Conservation (phyloP, 2,888 invertebrate species). For the Pterobdella sp. region DNA sequence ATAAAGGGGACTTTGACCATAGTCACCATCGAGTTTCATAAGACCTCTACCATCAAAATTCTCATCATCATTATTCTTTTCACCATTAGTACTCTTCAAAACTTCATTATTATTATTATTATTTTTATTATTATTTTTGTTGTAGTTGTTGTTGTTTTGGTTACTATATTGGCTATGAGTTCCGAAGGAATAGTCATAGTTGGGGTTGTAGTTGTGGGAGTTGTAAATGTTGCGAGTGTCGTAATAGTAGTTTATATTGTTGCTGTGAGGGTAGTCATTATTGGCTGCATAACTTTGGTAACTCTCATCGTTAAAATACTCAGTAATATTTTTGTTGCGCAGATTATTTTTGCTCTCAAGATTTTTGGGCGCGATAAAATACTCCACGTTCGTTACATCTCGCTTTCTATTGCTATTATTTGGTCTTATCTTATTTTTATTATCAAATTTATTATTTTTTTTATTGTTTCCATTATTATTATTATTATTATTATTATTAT, state of each 20-base stretch:
- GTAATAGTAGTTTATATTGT: neutral
- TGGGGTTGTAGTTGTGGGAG: neutral
- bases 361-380: neutral
- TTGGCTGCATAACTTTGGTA: slow-evolving; percentile 5
- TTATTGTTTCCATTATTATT: neutral
- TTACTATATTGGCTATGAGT: neutral
- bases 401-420: neutral
- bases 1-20: neutral
- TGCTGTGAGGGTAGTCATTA: slow-evolving; percentile 8
- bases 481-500: slow-evolving; percentile 1
- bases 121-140: neutral
- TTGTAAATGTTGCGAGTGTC: neutral
- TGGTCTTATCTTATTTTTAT: neutral
- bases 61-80: neutral
- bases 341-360: neutral
- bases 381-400: too few species aligned
- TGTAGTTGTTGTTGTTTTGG: neutral
- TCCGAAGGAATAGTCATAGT: neutral
- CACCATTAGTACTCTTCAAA: neutral
- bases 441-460: neutral
- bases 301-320: slow-evolving; percentile 2
- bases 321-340: slow-evolving; percentile 11
- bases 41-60: neutral
- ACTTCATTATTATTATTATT: neutral
- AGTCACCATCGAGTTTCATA: neutral